Evolutionary conservation across 1,140 invertebrate genomes (phyloP), one percentile per base, ranked within the genome.

Genomic region (Orius insidiosus): DNA sequence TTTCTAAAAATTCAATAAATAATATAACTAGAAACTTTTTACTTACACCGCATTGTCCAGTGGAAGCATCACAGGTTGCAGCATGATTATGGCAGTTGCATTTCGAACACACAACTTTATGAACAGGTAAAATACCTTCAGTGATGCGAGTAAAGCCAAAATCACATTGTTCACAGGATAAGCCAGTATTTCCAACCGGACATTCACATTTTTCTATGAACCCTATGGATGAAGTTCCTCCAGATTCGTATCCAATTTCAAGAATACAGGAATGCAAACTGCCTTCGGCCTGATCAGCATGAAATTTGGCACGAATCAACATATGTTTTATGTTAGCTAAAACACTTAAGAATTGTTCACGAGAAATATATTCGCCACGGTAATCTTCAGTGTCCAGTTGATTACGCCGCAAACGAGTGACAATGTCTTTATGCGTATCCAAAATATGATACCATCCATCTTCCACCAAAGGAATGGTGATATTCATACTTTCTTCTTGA

Each of bases 1-100:
- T 33, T 56, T 60, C 75, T 81, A 56, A 16, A 51, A 52, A 37
- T 7, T 24, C 24, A 24, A 24, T 24, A 24, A 24, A 24, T 38
- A 15, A 15, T 37, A 4, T 37, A 5, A 15, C 24, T 7, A 3
- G 43, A 3, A 36, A 36, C 9, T 10, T 34, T 19, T 47, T 53
- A 59, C 79, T 81, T 49, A 79, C 75, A 5, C 69, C 69, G 58
- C 90, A 95, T 52, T 78, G 72, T 9, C 81, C 83, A 44, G 76
- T 75, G 56, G 72, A 68, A 3, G 78, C 68, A 58, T 92, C 78
- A 59, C 92, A 96, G 1, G 74, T 71, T n/a, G 68, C 64, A 0
- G 87, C 79, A 62, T 95, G 90, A 2, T 80, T 78, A 60, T 94
- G 81, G 60, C 92, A 96, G 46, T 88, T 74, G 56, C 92, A 96